Conservation (phyloP, 2,888 invertebrate species). For the Polyommatus iphigenia region DNA sequence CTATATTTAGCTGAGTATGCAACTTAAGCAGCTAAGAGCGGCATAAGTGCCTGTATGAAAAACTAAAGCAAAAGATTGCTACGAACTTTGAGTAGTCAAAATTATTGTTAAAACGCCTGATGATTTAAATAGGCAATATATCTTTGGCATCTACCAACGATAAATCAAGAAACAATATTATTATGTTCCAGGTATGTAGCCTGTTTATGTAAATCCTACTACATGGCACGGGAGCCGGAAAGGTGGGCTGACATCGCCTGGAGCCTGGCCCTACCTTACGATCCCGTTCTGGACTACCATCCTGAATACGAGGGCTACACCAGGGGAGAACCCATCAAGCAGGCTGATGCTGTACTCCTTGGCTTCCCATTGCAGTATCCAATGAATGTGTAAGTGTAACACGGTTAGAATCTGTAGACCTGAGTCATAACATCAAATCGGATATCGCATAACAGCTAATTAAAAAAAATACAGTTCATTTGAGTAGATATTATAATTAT, state of each 20-base stretch:
- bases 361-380: conserved; percentile 79
- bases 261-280: conserved; percentile 75
- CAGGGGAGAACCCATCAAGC: conserved; percentile 73
- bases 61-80: not conserved
- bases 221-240: conserved; percentile 60
- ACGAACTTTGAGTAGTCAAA: not conserved
- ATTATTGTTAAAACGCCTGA: not conserved
- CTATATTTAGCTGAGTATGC: conserved; percentile 79
- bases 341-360: conserved; percentile 80
- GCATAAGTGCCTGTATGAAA: not conserved
- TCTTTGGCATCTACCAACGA: not conserved
- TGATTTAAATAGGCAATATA: not conserved
- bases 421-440: not conserved
- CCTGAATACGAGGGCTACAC: conserved; percentile 78
- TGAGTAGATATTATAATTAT: too few species aligned
- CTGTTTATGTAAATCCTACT: conserved; percentile 70
- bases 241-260: conserved; percentile 75
- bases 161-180: too few species aligned
- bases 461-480: too few species aligned
- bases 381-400: conserved; percentile 70
- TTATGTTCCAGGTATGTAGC: conserved; percentile 62
- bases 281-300: conserved; percentile 74
- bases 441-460: too few species aligned
- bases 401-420: not conserved
- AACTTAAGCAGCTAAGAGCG: not conserved